These are phyloP conservation scores for Chymomyza fuscimana DNA, from an alignment of 2,888 invertebrate species.

Conservation along the genomic window DNA sequence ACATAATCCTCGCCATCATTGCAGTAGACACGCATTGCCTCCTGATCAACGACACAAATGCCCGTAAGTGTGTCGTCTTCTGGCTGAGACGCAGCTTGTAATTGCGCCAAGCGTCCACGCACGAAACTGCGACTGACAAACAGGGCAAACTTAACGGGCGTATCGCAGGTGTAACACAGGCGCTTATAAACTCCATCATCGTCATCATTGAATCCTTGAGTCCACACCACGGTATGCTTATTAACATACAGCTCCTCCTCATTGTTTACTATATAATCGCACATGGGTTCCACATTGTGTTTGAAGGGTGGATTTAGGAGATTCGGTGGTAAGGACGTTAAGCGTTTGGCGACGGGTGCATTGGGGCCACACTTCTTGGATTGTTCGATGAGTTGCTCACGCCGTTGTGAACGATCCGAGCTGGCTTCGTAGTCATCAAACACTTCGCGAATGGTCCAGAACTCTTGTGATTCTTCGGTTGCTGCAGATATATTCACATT, in stretches of 20 bases:
- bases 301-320: constrained; percentile 37
- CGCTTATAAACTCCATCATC: constrained; percentile 67
- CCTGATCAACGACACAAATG: constrained; percentile 83
- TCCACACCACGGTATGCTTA: constrained; percentile 92
- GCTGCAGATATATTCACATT: constrained; percentile 87
- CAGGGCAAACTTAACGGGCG: constrained; percentile 89
- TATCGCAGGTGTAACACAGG: constrained; percentile 88
- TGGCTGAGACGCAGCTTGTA: constrained; percentile 37
- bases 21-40: constrained; percentile 88
- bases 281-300: constrained; percentile 68
- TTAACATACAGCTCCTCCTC: constrained; percentile 95
- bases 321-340: constrained; percentile 52
- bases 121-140: constrained; percentile 85
- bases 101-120: constrained; percentile 58
- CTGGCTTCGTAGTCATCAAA: constrained; percentile 80
- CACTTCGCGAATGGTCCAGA: constrained; percentile 83
- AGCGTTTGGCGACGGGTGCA: constrained; percentile 40
- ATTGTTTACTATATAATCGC: constrained; percentile 79
- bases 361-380: constrained; percentile 58
- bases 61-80: constrained; percentile 60
- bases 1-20: constrained; percentile 91
- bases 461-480: constrained; percentile 80
- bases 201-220: constrained; percentile 65
- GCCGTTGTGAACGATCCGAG: constrained; percentile 49
- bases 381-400: constrained; percentile 51